Percentiles rank a stretch among this genome's conserved stretches.
These are phyloP conservation scores for Nyctibius bracteatus DNA, from an alignment of 2,113 vertebrate species.

Conservation along the genomic window DNA sequence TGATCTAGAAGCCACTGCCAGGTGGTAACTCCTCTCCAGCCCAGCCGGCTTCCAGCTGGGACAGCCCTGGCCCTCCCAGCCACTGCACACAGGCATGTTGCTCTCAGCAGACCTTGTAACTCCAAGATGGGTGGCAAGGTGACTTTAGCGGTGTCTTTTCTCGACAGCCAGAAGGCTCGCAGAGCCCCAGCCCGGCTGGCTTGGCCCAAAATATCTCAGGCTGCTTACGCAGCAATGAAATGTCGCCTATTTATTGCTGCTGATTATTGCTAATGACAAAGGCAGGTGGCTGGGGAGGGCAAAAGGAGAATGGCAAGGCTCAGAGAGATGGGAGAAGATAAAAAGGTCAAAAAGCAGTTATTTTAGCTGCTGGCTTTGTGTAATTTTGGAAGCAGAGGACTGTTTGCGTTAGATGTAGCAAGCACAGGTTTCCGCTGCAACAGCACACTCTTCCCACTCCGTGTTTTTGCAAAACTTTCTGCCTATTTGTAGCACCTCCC, in stretches of 20 bases:
- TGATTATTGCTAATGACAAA: constrained; percentile 40
- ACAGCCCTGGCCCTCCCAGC: neutral
- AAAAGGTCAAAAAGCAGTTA: constrained; percentile 42
- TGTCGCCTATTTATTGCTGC: constrained; percentile 42
- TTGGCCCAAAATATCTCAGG: constrained; percentile 26
- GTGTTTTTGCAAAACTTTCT: constrained; percentile 60
- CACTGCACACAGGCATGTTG: neutral
- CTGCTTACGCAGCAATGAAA: constrained; percentile 23
- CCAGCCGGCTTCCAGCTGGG: neutral
- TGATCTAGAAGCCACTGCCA: neutral
- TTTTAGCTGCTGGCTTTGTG: neutral
- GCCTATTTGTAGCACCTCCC: constrained; percentile 67
- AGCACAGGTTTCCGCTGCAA: constrained; percentile 45
- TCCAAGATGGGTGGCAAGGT: neutral
- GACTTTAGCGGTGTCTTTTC: neutral
- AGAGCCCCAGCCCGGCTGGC: neutral
- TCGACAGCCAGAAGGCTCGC: neutral
- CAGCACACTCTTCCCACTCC: constrained; percentile 57
- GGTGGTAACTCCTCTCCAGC: neutral
- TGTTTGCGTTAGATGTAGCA: constrained; percentile 38
- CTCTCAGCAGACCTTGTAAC: neutral
- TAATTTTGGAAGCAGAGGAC: constrained; percentile 28
- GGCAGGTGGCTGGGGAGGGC: neutral
- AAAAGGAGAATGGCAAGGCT: neutral
- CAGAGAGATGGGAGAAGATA: neutral